A percentile compares a stretch with the other conserved stretches of the same genome.
Conservation (phyloP, 2,797 vertebrate species). For the Epinephelus coioides region DNA sequence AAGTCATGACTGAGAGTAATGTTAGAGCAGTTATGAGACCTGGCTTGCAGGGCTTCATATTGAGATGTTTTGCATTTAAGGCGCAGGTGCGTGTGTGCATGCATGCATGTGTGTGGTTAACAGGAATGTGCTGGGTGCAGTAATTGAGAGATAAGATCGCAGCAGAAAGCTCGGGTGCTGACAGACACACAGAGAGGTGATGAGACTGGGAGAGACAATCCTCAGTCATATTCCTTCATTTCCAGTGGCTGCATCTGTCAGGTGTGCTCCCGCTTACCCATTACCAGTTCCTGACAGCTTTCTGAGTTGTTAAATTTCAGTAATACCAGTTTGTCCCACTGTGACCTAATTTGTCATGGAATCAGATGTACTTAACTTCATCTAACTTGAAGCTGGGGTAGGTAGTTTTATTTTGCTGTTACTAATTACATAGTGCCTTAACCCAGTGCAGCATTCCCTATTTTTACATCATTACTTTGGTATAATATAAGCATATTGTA, state of each 20-base stretch:
- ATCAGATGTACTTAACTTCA: neutral
- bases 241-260: conserved; percentile 72
- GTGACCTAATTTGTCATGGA: neutral
- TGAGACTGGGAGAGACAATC: conserved; percentile 73
- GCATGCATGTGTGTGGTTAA: conserved; percentile 72
- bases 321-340: neutral
- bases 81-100: conserved; percentile 71
- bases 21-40: conserved; percentile 22
- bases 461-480: too few species aligned
- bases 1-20: conserved; percentile 36
- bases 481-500: too few species aligned
- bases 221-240: conserved; percentile 56
- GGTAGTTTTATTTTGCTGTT: too few species aligned
- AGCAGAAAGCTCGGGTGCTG: conserved; percentile 73
- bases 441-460: too few species aligned
- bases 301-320: conserved; percentile 1
- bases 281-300: conserved; percentile 32
- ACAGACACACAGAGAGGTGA: conserved; percentile 80
- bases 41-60: conserved; percentile 8
- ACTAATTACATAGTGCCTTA: too few species aligned
- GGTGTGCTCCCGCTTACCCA: conserved; percentile 67
- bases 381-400: neutral
- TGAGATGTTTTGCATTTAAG: conserved; percentile 64
- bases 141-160: conserved; percentile 85
- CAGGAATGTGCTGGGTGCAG: conserved; percentile 85